Evolutionary conservation across 2,113 vertebrate genomes (phyloP).

Genomic region (Conger conger): DNA sequence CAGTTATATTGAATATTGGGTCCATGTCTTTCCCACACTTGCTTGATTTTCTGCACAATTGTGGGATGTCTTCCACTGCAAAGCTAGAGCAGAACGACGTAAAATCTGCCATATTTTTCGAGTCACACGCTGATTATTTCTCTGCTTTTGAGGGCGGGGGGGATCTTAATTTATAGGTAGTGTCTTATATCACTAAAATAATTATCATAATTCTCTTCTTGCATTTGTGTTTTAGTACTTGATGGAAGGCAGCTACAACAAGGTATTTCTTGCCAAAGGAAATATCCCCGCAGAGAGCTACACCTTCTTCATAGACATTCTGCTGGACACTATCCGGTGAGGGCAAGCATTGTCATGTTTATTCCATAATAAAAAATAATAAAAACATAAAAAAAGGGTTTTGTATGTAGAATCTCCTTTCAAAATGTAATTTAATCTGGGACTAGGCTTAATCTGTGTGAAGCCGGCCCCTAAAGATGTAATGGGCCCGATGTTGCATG

Average conservation of each 20-base stretch:
- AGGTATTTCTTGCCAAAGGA: slow-evolving; percentile 94
- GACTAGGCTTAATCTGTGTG: too few relatives aligned
- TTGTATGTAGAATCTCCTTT: too few relatives aligned
- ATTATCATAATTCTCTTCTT: not conserved
- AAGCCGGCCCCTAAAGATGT: too few relatives aligned
- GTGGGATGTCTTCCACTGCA: not conserved
- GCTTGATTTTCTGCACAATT: not conserved
- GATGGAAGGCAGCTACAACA: slow-evolving; percentile 98
- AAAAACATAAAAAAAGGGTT: too few relatives aligned
- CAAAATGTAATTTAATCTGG: too few relatives aligned
- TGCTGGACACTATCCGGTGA: slow-evolving; percentile 91
- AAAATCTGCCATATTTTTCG: not conserved
- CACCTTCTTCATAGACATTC: slow-evolving; percentile 94
- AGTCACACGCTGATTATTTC: too few relatives aligned
- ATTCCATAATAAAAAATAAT: too few relatives aligned
- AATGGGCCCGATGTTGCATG: not conserved
- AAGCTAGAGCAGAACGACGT: not conserved
- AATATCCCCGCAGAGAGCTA: slow-evolving; percentile 95
- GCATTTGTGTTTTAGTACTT: slow-evolving; percentile 73
- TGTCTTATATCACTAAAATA: too few relatives aligned
- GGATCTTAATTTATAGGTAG: too few relatives aligned
- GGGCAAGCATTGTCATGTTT: slow-evolving; percentile 15
- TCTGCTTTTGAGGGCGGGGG: not conserved
- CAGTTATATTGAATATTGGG: too few relatives aligned
- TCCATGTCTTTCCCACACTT: not conserved